Evolutionary conservation across 2,113 vertebrate genomes (phyloP).

Genomic region (Sylvilagus bachmani): DNA sequence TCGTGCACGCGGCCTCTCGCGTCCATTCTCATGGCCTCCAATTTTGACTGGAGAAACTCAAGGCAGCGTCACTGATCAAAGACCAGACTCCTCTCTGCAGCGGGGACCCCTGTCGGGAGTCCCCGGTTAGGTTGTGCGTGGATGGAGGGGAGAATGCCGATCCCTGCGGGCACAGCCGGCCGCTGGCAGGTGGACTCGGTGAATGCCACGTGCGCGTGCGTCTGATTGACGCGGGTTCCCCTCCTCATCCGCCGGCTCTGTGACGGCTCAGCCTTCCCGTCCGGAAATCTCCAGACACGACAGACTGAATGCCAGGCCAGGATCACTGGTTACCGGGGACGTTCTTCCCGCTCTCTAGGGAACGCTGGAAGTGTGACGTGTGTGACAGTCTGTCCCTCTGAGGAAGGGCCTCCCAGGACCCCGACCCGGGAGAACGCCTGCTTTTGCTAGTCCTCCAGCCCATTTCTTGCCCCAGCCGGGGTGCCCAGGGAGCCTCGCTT

Average conservation of each 20-base stretch:
- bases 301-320: fast-evolving
- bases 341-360: not conserved
- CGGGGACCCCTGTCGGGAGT: fast-evolving
- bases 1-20: too few relatives aligned
- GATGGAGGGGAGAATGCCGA: not conserved
- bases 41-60: too few relatives aligned
- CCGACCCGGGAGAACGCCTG: fast-evolving
- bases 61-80: too few relatives aligned
- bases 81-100: not conserved
- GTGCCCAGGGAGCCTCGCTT: not conserved
- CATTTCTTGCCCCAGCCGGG: fast-evolving
- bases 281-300: fast-evolving
- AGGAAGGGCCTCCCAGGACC: fast-evolving
- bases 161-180: not conserved
- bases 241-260: fast-evolving
- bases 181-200: fast-evolving
- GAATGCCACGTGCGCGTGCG: fast-evolving
- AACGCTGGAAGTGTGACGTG: too few relatives aligned
- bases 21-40: too few relatives aligned
- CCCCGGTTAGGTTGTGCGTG: fast-evolving
- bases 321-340: fast-evolving
- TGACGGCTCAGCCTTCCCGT: not conserved
- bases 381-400: too few relatives aligned
- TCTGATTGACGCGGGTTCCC: fast-evolving
- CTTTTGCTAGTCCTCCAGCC: not conserved